Base-by-base conservation (phyloP, 2,797 vertebrate species). In the Diglossa cyanea region DNA sequence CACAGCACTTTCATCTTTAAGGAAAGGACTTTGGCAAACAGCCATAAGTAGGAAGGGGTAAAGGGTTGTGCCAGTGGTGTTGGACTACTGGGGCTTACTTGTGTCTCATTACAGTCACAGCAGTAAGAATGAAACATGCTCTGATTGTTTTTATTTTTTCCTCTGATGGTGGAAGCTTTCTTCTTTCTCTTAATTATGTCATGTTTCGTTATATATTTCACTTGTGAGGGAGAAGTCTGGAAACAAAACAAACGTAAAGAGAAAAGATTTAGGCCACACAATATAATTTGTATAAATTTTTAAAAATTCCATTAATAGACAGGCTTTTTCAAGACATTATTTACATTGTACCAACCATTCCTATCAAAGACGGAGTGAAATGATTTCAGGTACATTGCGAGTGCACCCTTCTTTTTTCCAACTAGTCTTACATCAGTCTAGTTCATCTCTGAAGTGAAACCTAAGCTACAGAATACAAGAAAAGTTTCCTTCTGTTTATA, bases 201-300 rank as follows among this genome's bases (percentile, higher is more conserved):
- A 30, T 62, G 10, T 62, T 72, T 91, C 39, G 26, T 76, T 81
- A 19, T 48, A 30, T 23, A 7, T 79, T 78, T 33, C 17, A n/a
- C 42, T 81, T 92, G 31, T 71, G 67, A 82, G 8, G 57, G 20
- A 25, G 39, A 14, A 15, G 19, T 90, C 60, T 85, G 60, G 20
- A 33, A 28, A n/a, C 20, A 48, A 86, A 84, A 55, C 6, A 12
- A 20, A 73, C 68, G 55, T 2, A 33, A 25, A 65, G 28, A 42
- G 24, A 60, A 83, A 75, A 75, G 15, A 30, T 50, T 67, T 60
- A 68, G 28, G 23, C 74, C 77, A 57, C 37, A 21, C 42, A 80
- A 94, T 89, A 79, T 89, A 95, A 94, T 82, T 93, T 70, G 68
- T 62, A 45, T 66, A 61, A 63, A 57, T 60, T 85, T 60, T 85